Percentiles rank a stretch among this genome's conserved stretches.
Evolutionary conservation across 2,797 vertebrate species (phyloP).

Genomic region (Rhinella marina): DNA sequence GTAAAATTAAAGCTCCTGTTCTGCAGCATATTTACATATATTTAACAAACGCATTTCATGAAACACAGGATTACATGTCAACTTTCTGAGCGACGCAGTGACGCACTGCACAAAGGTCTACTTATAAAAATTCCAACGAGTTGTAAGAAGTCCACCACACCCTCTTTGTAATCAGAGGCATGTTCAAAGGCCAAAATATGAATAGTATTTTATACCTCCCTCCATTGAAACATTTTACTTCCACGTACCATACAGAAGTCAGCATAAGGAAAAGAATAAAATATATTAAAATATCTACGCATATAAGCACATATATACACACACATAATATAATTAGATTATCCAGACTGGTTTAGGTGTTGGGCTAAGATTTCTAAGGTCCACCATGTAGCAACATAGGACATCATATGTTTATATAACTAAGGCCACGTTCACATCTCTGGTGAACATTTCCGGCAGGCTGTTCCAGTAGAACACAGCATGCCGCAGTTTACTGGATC

Average conservation of each 20-base stretch:
- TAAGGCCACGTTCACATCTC: too few species aligned
- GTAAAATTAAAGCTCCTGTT: neutral
- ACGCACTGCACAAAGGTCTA: constrained; percentile 50
- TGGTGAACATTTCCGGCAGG: too few species aligned
- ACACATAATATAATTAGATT: too few species aligned
- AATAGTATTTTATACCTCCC: neutral
- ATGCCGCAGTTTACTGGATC: too few species aligned
- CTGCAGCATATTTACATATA: neutral
- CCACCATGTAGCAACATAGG: too few species aligned
- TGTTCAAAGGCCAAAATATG: constrained; percentile 10
- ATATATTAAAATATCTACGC: too few species aligned
- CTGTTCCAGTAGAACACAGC: too few species aligned
- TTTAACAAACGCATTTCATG: neutral
- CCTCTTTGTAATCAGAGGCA: constrained; percentile 4
- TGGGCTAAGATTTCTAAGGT: too few species aligned
- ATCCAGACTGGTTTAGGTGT: too few species aligned
- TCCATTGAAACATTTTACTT: neutral
- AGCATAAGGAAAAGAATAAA: neutral
- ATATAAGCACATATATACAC: too few species aligned
- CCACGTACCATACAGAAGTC: neutral
- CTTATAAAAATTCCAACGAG: constrained; percentile 50
- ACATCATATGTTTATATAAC: too few species aligned
- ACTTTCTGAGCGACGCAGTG: neutral
- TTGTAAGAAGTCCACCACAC: constrained; percentile 39
- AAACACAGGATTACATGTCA: neutral